phyloP scores from a whole-genome alignment of 1,140 invertebrate species.

The Eriosoma lanigerum region DNA sequence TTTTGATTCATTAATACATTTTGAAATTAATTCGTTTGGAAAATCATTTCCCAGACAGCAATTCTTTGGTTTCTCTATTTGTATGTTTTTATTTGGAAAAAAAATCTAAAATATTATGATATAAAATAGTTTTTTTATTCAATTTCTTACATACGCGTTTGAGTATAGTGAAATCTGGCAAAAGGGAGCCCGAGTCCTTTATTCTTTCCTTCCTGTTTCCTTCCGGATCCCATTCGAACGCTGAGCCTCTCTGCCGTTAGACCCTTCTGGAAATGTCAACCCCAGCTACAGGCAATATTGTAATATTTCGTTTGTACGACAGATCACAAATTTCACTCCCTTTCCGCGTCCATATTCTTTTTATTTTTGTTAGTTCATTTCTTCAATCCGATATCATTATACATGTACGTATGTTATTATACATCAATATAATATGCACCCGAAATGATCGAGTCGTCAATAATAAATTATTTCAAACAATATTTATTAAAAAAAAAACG shows the following conservation, averaged over 20 bases:
- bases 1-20: too few species aligned
- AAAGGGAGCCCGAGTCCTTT: not conserved
- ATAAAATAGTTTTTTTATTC: too few species aligned
- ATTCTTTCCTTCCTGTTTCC: slow-evolving; percentile 43
- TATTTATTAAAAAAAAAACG: too few species aligned
- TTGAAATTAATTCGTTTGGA: too few species aligned
- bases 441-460: not conserved
- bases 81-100: too few species aligned
- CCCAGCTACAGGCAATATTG: slow-evolving; percentile 32
- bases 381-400: not conserved
- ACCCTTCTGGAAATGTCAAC: slow-evolving; percentile 29
- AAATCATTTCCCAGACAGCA: too few species aligned
- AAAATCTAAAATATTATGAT: too few species aligned
- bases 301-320: slow-evolving; percentile 31
- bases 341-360: not conserved
- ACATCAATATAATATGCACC: too few species aligned
- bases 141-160: too few species aligned
- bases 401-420: too few species aligned
- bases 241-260: slow-evolving; percentile 11
- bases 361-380: not conserved
- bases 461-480: too few species aligned
- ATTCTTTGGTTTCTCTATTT: too few species aligned
- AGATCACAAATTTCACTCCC: not conserved
- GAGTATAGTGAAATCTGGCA: not conserved
- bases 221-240: slow-evolving; percentile 36